A percentile compares a stretch with the other conserved stretches of the same genome.
Evolutionary conservation across 2,113 vertebrate genomes (phyloP).

Genomic region (pig (Sus scrofa)): T2T-Sscrofa CM000818.6:105509501-105510000

Average conservation of each 20-base stretch:
- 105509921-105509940: not conserved
- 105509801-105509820: not conserved
- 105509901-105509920: not conserved
- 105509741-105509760: not conserved
- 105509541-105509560: not conserved
- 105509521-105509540: not conserved
- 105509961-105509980: not conserved
- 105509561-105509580: not conserved
- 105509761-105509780: not conserved
- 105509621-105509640: not conserved
- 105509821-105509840: not conserved
- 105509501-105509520: not conserved
- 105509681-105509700: not conserved
- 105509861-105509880: not conserved
- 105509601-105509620: not conserved
- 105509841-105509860: not conserved
- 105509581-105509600: not conserved
- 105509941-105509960: not conserved
- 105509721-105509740: not conserved
- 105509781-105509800: not conserved
- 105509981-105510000: not conserved
- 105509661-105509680: not conserved
- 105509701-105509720: not conserved
- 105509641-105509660: not conserved
- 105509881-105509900: not conserved